phyloP scores from a whole-genome alignment of 2,888 invertebrate species.

The Sphaerolaimus hirsutus region DNA sequence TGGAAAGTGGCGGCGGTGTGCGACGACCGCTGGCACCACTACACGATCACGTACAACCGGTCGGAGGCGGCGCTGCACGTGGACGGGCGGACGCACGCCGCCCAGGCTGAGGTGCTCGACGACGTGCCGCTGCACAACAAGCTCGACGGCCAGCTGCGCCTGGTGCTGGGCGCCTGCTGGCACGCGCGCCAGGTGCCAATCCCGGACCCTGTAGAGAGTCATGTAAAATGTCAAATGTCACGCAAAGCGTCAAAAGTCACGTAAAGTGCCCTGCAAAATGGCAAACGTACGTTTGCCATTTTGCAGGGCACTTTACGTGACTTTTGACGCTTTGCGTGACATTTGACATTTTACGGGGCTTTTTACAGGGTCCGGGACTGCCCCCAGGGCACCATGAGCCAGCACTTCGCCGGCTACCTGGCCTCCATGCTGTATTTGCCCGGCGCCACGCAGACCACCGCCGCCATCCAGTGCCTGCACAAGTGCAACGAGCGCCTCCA shows the following conservation, averaged over 20 bases:
- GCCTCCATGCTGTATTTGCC: slow-evolving; percentile 56
- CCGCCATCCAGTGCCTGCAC: slow-evolving; percentile 50
- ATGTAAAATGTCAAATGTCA: too few species aligned
- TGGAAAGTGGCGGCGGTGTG: slow-evolving; percentile 85
- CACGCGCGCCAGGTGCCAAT: slow-evolving; percentile 44
- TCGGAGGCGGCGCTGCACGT: slow-evolving; percentile 40
- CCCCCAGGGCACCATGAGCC: slow-evolving; percentile 63
- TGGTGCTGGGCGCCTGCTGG: slow-evolving; percentile 90
- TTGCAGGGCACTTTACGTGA: too few species aligned
- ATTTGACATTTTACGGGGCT: too few species aligned
- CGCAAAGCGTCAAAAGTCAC: too few species aligned
- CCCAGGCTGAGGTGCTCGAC: slow-evolving; percentile 86
- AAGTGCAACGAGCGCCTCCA: slow-evolving; percentile 56
- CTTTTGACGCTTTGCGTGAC: too few species aligned
- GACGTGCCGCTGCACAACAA: slow-evolving; percentile 96
- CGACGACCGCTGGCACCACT: slow-evolving; percentile 96
- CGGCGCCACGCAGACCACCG: slow-evolving; percentile 47
- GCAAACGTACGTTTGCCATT: too few species aligned
- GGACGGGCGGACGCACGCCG: slow-evolving; percentile 54
- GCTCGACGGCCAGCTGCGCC: slow-evolving; percentile 55
- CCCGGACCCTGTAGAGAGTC: too few species aligned
- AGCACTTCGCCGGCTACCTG: slow-evolving; percentile 64
- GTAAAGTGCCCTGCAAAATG: too few species aligned
- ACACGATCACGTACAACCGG: slow-evolving; percentile 35
- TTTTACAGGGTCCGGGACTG: too few species aligned